A percentile compares a stretch with the other conserved stretches of the same genome.
Conservation (phyloP, 2,797 vertebrate species). For the Bradypus variegatus region DNA sequence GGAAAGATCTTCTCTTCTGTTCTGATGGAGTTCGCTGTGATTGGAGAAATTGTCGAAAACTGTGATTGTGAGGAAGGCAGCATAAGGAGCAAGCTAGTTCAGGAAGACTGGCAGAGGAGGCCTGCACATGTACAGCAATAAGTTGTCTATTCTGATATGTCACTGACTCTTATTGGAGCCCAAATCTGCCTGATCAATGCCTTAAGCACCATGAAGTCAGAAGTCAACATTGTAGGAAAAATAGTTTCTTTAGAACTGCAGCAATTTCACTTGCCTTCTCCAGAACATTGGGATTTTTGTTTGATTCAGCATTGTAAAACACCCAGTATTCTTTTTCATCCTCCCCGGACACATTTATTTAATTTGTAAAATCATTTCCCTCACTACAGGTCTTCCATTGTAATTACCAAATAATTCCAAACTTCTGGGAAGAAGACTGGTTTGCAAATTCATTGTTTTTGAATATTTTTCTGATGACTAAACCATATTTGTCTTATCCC, state of each 20-base stretch:
- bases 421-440: conserved; percentile 22
- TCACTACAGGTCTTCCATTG: neutral
- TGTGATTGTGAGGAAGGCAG: neutral
- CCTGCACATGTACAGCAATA: neutral
- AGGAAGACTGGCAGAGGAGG: neutral
- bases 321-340: neutral
- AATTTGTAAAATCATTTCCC: neutral
- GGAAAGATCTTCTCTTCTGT: neutral
- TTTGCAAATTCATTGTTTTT: conserved; percentile 25
- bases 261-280: neutral
- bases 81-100: neutral
- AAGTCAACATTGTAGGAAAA: neutral
- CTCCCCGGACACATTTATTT: neutral
- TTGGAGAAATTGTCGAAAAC: neutral
- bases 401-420: conserved; percentile 42
- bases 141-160: neutral
- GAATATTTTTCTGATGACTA: conserved; percentile 11
- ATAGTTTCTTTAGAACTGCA: neutral
- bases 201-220: neutral
- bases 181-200: neutral
- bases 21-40: neutral
- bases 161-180: neutral
- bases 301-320: neutral
- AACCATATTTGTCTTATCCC: neutral
- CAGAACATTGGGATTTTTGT: neutral